These are phyloP conservation scores for Catostylus mosaicus DNA, from an alignment of 30 jellyfish, hydroid and myxozoan genomes.

Conservation along the genomic window DNA sequence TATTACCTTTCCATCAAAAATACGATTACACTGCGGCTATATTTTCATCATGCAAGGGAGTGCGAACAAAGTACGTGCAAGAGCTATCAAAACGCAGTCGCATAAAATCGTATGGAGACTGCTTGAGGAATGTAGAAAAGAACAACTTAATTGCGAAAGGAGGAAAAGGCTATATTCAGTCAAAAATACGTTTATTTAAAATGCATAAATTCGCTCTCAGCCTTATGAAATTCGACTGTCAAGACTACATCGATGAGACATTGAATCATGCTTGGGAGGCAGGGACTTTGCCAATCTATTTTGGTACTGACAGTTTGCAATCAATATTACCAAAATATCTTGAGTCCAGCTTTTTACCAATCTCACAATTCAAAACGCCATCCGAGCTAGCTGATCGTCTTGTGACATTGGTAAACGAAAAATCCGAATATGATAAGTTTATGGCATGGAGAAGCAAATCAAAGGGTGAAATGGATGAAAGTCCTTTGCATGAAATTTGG, in stretches of 20 bases:
- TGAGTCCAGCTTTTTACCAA: slow-evolving; percentile 43
- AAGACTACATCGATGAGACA: slow-evolving; percentile 84
- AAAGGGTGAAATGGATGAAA: not conserved
- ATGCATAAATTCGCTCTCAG: slow-evolving; percentile 74
- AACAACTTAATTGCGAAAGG: slow-evolving; percentile 58
- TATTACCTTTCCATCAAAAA: slow-evolving; percentile 32
- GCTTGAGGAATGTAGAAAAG: slow-evolving; percentile 65
- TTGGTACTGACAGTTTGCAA: slow-evolving; percentile 74
- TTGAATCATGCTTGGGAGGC: slow-evolving; percentile 73
- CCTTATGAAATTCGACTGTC: slow-evolving; percentile 74
- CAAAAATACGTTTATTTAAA: slow-evolving; percentile 22
- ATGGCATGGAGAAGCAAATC: slow-evolving; percentile 52
- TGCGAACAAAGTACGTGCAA: slow-evolving; percentile 67
- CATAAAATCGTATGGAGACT: slow-evolving; percentile 75
- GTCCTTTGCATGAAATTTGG: slow-evolving; percentile 60
- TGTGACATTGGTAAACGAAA: slow-evolving; percentile 37
- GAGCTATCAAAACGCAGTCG: slow-evolving; percentile 67
- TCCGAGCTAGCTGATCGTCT: slow-evolving; percentile 71
- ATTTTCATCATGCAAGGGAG: slow-evolving; percentile 52
- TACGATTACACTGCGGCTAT: slow-evolving; percentile 70
- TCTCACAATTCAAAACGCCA: slow-evolving; percentile 65
- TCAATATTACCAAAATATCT: slow-evolving; percentile 62
- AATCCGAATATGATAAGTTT: slow-evolving; percentile 43
- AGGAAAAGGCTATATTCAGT: slow-evolving; percentile 14
- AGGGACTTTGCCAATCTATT: slow-evolving; percentile 80